Conservation (phyloP, 2,113 vertebrate genomes). For the Rafetus swinhoei region DNA sequence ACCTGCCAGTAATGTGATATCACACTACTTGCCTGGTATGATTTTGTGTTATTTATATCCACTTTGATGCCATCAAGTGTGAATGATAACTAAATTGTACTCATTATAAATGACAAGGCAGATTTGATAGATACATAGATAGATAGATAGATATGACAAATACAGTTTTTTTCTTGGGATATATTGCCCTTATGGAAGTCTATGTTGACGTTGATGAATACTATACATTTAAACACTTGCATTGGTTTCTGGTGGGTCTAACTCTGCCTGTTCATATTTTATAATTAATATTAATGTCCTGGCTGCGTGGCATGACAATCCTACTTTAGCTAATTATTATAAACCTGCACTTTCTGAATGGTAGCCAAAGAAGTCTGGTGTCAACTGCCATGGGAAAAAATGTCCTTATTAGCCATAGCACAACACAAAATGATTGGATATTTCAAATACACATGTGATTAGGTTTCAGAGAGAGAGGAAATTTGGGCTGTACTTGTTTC, state of each 20-base stretch:
- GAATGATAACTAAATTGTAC: neutral
- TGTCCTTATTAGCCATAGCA: neutral
- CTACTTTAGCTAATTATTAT: conserved; percentile 6
- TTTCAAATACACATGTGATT: neutral
- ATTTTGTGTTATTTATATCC: conserved; percentile 1
- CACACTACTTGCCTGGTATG: neutral
- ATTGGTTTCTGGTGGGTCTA: neutral
- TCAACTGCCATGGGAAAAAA: conserved; percentile 15
- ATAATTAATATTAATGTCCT: conserved; percentile 34
- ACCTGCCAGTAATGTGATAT: no score
- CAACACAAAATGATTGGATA: neutral
- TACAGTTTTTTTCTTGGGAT: neutral
- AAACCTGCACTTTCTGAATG: neutral
- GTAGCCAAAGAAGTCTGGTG: conserved; percentile 19
- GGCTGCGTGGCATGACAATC: neutral
- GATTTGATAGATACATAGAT: neutral
- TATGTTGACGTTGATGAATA: conserved; percentile 27
- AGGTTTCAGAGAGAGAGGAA: neutral
- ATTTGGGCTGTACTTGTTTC: neutral
- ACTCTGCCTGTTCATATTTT: conserved; percentile 14
- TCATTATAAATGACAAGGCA: neutral
- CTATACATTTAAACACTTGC: conserved; percentile 34
- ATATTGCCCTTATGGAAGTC: neutral
- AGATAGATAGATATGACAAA: neutral
- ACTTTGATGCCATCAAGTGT: neutral